A percentile compares a stretch with the other conserved stretches of the same genome.
Conservation (phyloP, 2,113 vertebrate species). For the Cyprinodon brontotheroides region DNA sequence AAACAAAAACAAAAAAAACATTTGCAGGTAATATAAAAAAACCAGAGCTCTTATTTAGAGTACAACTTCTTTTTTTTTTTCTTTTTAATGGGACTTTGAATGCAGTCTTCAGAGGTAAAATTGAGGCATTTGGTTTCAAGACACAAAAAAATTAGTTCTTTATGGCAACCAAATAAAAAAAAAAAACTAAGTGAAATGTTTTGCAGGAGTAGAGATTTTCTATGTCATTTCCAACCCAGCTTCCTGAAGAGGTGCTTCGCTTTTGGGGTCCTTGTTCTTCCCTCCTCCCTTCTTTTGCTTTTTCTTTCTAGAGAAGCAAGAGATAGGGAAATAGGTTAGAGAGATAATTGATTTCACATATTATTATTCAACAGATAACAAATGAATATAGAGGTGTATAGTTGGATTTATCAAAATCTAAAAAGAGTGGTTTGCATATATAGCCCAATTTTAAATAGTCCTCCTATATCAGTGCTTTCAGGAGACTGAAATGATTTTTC, state of each 20-base stretch:
- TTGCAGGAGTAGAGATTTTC: conserved; percentile 7
- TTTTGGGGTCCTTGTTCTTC: conserved; percentile 24
- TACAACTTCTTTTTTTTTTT: background rate
- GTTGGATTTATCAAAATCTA: background rate
- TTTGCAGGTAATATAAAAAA: background rate
- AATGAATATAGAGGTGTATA: background rate
- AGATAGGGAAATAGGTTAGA: background rate
- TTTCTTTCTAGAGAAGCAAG: conserved; percentile 57
- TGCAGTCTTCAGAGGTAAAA: background rate
- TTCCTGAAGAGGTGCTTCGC: conserved; percentile 43
- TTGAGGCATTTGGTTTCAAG: conserved; percentile 18
- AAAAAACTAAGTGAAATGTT: background rate
- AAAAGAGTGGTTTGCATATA: background rate
- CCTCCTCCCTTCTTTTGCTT: conserved; percentile 11
- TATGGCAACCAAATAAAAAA: conserved; percentile 22
- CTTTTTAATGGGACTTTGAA: background rate
- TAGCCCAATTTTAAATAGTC: background rate
- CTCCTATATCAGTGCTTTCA: background rate
- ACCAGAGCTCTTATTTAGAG: conserved; percentile 1
- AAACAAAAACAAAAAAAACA: background rate
- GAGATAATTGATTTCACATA: background rate
- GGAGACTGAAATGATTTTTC: background rate
- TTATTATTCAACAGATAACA: too few relatives aligned
- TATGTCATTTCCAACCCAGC: conserved; percentile 61
- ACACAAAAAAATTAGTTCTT: background rate